Conservation (phyloP, 2,888 invertebrate species). For the Melanchra persicariae region DNA sequence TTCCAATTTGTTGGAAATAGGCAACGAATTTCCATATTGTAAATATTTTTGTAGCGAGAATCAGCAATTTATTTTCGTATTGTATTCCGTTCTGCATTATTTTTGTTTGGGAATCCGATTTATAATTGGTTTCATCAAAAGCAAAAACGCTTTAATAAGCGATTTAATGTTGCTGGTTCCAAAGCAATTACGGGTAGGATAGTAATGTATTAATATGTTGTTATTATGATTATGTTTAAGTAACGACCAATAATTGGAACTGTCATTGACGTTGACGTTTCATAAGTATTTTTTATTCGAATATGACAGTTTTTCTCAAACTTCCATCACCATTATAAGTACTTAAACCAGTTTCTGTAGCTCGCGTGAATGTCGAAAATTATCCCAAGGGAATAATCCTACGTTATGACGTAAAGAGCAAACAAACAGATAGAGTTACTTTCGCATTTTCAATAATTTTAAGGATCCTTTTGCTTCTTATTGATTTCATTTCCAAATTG, state of each 20-base stretch:
- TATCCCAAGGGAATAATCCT: too few relatives aligned
- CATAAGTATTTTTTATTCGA: background rate
- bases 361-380: too few relatives aligned
- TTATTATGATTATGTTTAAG: background rate
- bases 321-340: too few relatives aligned
- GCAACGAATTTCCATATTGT: constrained; percentile 45
- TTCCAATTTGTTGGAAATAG: constrained; percentile 31
- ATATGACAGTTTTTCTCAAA: too few relatives aligned
- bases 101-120: constrained; percentile 25
- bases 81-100: constrained; percentile 8
- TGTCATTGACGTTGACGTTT: background rate
- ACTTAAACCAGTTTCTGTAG: too few relatives aligned
- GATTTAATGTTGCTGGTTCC: background rate
- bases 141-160: background rate
- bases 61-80: constrained; percentile 41
- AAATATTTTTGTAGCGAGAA: constrained; percentile 35
- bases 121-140: constrained; percentile 20
- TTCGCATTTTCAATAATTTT: too few relatives aligned
- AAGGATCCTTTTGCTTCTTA: too few relatives aligned
- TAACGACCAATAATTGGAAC: background rate
- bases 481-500: too few relatives aligned
- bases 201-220: background rate
- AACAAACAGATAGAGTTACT: too few relatives aligned
- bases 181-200: background rate
- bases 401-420: too few relatives aligned